A percentile compares a stretch with the other conserved stretches of the same genome.
Conservation (phyloP, 2,888 invertebrate genomes). For the Hyposoter dolosus region DNA sequence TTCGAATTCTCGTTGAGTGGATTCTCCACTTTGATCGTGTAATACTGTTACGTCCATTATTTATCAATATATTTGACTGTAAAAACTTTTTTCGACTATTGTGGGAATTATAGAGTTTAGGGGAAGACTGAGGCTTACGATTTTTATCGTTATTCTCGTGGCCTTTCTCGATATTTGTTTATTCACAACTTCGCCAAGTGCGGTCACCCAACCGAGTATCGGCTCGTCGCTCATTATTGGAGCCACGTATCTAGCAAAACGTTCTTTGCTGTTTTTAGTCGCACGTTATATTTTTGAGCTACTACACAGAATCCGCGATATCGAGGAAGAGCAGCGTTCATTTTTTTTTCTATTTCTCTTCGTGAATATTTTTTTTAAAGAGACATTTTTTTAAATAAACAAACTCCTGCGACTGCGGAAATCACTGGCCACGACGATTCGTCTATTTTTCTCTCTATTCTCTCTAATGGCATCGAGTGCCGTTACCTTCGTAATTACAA, state of each 20-base stretch:
- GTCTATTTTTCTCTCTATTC: not conserved
- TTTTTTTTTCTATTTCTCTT: not conserved
- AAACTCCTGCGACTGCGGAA: not conserved
- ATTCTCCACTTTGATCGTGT: not conserved
- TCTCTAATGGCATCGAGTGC: slow-evolving; percentile 3
- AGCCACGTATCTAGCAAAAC: too few species aligned
- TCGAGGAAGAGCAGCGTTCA: not conserved
- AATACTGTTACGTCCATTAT: slow-evolving; percentile 1
- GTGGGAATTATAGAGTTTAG: not conserved
- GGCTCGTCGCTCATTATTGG: too few species aligned
- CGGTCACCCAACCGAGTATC: too few species aligned
- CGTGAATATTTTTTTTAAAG: not conserved
- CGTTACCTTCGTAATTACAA: not conserved
- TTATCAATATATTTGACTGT: slow-evolving; percentile 15
- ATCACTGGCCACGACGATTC: not conserved
- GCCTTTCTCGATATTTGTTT: not conserved
- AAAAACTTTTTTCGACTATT: not conserved
- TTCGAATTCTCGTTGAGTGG: slow-evolving; percentile 12
- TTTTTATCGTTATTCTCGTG: not conserved
- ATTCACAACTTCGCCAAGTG: not conserved
- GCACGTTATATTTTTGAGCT: too few species aligned
- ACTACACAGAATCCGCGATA: not conserved
- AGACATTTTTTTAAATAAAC: not conserved
- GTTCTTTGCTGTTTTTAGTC: too few species aligned
- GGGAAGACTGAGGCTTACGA: too few species aligned